Conservation (phyloP, 2,888 invertebrate species). For the Andrena praecox region DNA sequence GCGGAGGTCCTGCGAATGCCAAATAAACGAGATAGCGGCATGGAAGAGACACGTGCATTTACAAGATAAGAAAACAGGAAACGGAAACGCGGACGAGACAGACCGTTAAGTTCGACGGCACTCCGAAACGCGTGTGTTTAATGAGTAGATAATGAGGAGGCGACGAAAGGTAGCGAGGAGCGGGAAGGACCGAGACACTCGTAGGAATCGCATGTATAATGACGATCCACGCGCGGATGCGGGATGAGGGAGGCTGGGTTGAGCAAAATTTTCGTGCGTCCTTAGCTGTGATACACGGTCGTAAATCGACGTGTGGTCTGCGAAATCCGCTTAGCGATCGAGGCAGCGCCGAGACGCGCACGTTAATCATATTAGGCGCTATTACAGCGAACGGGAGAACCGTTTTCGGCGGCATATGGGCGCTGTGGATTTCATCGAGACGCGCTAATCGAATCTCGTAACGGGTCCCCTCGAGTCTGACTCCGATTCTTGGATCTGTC, state of each 20-base stretch:
- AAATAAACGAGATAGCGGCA: conserved; percentile 1
- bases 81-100: conserved; percentile 1
- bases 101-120: conserved; percentile 42
- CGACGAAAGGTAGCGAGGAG: not conserved
- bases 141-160: not conserved
- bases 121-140: not conserved
- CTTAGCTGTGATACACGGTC: not conserved
- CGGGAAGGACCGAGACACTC: too few species aligned
- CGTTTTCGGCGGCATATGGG: conserved; percentile 2
- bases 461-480: conserved; percentile 11
- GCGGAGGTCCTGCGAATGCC: not conserved
- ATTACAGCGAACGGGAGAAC: not conserved
- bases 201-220: not conserved
- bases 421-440: conserved; percentile 2
- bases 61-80: not conserved
- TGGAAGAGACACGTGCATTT: not conserved
- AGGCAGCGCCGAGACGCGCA: not conserved
- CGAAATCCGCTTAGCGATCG: not conserved
- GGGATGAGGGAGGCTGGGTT: conserved; percentile 10
- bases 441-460: not conserved
- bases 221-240: not conserved
- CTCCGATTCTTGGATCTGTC: not conserved
- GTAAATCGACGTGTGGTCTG: not conserved
- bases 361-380: not conserved
- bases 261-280: conserved; percentile 1